phyloP scores from a whole-genome alignment of 2,797 vertebrate species.

The Rhynchonycteris naso region DNA sequence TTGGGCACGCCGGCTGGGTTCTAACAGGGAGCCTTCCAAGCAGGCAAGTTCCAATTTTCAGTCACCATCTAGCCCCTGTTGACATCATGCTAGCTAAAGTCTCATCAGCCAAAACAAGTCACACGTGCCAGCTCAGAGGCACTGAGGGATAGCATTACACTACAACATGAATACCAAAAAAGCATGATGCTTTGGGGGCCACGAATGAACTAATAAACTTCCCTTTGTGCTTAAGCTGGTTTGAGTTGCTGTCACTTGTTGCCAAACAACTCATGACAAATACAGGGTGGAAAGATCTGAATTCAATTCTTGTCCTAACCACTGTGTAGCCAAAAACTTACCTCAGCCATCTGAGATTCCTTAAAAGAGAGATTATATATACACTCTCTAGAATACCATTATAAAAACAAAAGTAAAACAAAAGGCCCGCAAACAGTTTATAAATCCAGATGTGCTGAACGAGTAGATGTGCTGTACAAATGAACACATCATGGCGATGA shows the following conservation, averaged over 20 bases:
- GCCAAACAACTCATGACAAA: conserved; percentile 18
- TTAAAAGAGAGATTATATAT: background rate
- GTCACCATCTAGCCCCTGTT: background rate
- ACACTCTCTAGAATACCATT: background rate
- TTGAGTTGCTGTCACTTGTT: background rate
- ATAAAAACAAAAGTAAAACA: background rate
- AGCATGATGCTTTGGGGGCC: background rate
- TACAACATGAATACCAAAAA: background rate
- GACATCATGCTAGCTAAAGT: background rate
- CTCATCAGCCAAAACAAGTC: background rate
- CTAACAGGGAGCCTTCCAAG: background rate
- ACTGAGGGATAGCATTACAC: background rate
- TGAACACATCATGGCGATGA: background rate
- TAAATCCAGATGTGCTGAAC: background rate
- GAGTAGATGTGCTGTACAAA: background rate
- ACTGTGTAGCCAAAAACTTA: background rate
- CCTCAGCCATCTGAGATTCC: background rate
- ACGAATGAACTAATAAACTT: background rate
- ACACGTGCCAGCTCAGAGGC: background rate
- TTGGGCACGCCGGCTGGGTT: background rate
- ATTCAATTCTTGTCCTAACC: background rate
- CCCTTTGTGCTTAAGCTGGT: background rate
- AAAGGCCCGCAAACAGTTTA: background rate
- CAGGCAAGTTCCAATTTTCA: background rate
- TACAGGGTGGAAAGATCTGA: background rate